Conservation (phyloP, 2,888 invertebrate species). For the Parelbella ahira region DNA sequence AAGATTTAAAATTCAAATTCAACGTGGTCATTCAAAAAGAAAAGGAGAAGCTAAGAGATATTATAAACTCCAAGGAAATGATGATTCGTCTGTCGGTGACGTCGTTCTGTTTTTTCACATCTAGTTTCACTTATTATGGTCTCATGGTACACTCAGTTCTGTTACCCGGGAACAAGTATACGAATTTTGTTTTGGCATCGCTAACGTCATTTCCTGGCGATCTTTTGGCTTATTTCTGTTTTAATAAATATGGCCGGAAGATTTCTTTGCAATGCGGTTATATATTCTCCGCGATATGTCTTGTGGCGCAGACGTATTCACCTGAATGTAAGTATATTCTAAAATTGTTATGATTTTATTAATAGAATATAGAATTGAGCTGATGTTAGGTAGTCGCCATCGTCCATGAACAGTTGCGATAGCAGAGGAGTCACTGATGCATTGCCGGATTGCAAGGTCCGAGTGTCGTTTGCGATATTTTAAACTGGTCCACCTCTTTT, state of each 20-base stretch:
- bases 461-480: too few relatives aligned
- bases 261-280: constrained; percentile 55
- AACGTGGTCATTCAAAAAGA: constrained; percentile 51
- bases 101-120: constrained; percentile 57
- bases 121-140: constrained; percentile 62
- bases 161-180: constrained; percentile 62
- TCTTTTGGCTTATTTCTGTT: constrained; percentile 48
- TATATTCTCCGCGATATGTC: constrained; percentile 45
- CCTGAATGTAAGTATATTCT: constrained; percentile 51
- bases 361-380: too few relatives aligned
- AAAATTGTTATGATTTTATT: too few relatives aligned
- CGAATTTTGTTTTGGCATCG: constrained; percentile 55
- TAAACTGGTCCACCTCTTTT: too few relatives aligned
- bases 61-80: constrained; percentile 55
- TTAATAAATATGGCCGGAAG: constrained; percentile 54
- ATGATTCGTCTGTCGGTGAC: constrained; percentile 52
- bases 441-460: too few relatives aligned
- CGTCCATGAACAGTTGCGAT: too few relatives aligned
- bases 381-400: too few relatives aligned
- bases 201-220: constrained; percentile 62
- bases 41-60: constrained; percentile 50
- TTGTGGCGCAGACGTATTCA: constrained; percentile 50
- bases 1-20: constrained; percentile 47
- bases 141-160: constrained; percentile 53
- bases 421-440: too few relatives aligned